Evolutionary conservation across 2,888 invertebrate genomes (phyloP).

Genomic region (Parnassius apollo): DNA sequence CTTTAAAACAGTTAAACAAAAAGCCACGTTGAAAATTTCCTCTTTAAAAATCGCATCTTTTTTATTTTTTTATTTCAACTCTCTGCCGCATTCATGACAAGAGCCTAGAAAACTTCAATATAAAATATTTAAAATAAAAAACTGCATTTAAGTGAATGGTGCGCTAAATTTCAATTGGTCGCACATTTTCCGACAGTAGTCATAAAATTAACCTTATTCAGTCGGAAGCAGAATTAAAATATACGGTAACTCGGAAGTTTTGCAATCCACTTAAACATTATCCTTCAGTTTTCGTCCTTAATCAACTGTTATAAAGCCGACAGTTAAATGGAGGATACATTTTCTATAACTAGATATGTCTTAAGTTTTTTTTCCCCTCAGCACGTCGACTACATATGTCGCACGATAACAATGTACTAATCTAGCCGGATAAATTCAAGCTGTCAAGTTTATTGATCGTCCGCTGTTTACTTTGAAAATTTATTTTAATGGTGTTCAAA

Average conservation of each 20-base stretch:
- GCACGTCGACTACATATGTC: slow-evolving; percentile 45
- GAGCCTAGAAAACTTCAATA: background rate
- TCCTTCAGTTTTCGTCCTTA: slow-evolving; percentile 4
- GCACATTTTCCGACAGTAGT: slow-evolving; percentile 18
- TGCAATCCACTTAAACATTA: slow-evolving; percentile 14
- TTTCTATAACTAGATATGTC: slow-evolving; percentile 20
- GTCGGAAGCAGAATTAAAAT: slow-evolving; percentile 30
- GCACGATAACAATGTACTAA: slow-evolving; percentile 53
- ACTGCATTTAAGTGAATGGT: slow-evolving; percentile 8
- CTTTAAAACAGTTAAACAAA: no score
- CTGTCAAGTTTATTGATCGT: slow-evolving; percentile 24
- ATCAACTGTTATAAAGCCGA: slow-evolving; percentile 12
- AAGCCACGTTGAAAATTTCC: no score
- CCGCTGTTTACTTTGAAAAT: background rate
- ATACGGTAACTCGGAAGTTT: slow-evolving; percentile 19
- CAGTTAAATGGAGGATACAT: slow-evolving; percentile 8
- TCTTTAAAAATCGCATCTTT: no score
- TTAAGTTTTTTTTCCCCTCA: slow-evolving; percentile 50
- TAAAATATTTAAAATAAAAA: slow-evolving; percentile 8
- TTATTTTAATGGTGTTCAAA: background rate
- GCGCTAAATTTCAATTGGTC: slow-evolving; percentile 16
- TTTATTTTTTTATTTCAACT: background rate
- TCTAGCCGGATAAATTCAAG: slow-evolving; percentile 57
- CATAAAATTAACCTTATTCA: slow-evolving; percentile 32
- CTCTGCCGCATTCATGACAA: background rate